Evolutionary conservation across 2,797 vertebrate genomes (phyloP), one percentile per base, ranked within the genome.

Genomic region (Rallus crepitans): DNA sequence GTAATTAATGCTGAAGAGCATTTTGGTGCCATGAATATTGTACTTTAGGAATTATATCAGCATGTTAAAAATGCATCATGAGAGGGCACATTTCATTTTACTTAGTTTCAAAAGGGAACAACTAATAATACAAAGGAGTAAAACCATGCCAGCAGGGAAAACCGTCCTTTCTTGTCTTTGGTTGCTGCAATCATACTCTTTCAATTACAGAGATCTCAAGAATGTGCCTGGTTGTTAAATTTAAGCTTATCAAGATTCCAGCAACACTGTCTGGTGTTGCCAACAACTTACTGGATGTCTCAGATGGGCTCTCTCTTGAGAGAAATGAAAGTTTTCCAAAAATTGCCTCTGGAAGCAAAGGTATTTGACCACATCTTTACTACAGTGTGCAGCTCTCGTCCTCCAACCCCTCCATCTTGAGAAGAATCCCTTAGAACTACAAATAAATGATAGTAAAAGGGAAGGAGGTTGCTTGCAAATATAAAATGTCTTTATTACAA

Each of bases 11-110:
- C 76, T 85, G 87, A 93, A 88, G 69, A 96, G 47, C 89, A 48
- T 92, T 96, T 93, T 95, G 94, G 94, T 90, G 91, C 91, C 94
- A 88, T 90, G 89, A 96, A 93, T 95, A 96, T 92, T 94, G 84
- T 90, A 92, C 91, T 96, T 91, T 69, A 95, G 79, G 89, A 92
- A 93, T 97, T 95, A 95, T 96, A 92, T 87, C 95, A 96, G 79
- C 45, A 45, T 91, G 91, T 96, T 96, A 93, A 96, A 96, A 94
- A 94, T 77, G 94, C 83, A 95, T 94, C 93, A 92, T 61, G 66
- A 94, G 80, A 95, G 92, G 86, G 88, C 82, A 96, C 73, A 68
- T 94, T 95, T 94, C 88, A 55, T 90, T 89, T 89, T 83, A 87
- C 81, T 90, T 47, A 20, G 48, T 91, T 91, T 96, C 83, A 82